Conservation (phyloP, 2,797 vertebrate species). For the Gymnoscopelus microlampas region DNA sequence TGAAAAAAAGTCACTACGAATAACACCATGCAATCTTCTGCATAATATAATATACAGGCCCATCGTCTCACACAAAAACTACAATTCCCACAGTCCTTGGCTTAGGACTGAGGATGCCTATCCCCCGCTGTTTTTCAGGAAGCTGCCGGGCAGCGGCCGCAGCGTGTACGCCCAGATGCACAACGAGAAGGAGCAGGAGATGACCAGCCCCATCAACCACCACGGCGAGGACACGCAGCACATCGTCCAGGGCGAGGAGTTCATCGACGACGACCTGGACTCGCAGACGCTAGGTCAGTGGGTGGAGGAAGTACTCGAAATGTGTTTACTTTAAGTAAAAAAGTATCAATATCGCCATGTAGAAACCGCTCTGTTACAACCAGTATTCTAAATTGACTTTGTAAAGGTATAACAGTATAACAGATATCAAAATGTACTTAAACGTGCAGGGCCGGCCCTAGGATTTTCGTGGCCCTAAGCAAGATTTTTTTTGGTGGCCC, state of each 20-base stretch:
- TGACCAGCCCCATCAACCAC: slow-evolving; percentile 93
- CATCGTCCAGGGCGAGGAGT: slow-evolving; percentile 92
- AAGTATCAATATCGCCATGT: too few relatives aligned
- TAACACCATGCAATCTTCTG: slow-evolving; percentile 41
- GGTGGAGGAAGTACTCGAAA: too few relatives aligned
- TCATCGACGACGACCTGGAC: slow-evolving; percentile 92
- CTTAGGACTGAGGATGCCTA: slow-evolving; percentile 80
- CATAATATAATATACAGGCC: slow-evolving; percentile 3
- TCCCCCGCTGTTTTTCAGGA: slow-evolving; percentile 83
- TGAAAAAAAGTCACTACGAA: slow-evolving; percentile 54
- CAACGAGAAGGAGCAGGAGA: slow-evolving; percentile 98
- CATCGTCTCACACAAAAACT: slow-evolving; percentile 59
- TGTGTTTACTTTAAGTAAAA: too few relatives aligned
- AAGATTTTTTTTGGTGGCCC: too few relatives aligned
- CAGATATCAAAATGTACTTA: too few relatives aligned
- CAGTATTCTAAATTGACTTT: too few relatives aligned
- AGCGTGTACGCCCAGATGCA: slow-evolving; percentile 98
- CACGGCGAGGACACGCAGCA: slow-evolving; percentile 91
- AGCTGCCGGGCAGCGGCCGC: slow-evolving; percentile 87
- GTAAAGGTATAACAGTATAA: too few relatives aligned
- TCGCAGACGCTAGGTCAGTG: slow-evolving; percentile 78
- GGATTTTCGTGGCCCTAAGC: too few relatives aligned
- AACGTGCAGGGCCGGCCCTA: too few relatives aligned
- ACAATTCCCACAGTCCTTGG: slow-evolving; percentile 79
- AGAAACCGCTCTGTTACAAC: too few relatives aligned